Evolutionary conservation across 2,113 vertebrate genomes (phyloP).

Genomic region (Motacilla alba): DNA sequence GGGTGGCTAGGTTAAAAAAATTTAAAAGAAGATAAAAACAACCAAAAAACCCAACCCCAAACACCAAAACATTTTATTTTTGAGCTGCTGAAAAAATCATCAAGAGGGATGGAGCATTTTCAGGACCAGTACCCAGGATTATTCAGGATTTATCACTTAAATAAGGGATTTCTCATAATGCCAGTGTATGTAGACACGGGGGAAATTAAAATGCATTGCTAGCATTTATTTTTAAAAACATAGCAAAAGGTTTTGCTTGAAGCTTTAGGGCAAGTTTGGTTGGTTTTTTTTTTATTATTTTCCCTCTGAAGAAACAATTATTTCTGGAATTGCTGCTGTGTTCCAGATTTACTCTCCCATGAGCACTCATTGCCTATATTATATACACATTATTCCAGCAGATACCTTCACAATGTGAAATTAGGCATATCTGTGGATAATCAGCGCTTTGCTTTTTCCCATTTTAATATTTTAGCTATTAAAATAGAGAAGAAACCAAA

Average conservation of each 20-base stretch:
- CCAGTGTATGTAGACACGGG: background rate
- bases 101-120: background rate
- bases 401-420: background rate
- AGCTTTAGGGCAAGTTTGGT: background rate
- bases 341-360: background rate
- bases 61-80: background rate
- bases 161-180: background rate
- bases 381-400: background rate
- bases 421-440: constrained; percentile 15
- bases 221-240: constrained; percentile 39
- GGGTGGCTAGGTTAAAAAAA: background rate
- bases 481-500: background rate
- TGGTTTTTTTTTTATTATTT: background rate
- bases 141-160: background rate
- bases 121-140: background rate
- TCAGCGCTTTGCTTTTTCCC: background rate
- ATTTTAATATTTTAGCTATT: constrained; percentile 38
- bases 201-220: constrained; percentile 52
- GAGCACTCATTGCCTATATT: background rate
- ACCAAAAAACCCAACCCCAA: background rate
- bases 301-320: background rate
- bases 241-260: constrained; percentile 15
- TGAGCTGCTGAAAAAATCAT: background rate
- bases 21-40: background rate
- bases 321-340: constrained; percentile 1